Conservation (phyloP, 2,888 invertebrate species). For the Euspilapteryx auroguttella region DNA sequence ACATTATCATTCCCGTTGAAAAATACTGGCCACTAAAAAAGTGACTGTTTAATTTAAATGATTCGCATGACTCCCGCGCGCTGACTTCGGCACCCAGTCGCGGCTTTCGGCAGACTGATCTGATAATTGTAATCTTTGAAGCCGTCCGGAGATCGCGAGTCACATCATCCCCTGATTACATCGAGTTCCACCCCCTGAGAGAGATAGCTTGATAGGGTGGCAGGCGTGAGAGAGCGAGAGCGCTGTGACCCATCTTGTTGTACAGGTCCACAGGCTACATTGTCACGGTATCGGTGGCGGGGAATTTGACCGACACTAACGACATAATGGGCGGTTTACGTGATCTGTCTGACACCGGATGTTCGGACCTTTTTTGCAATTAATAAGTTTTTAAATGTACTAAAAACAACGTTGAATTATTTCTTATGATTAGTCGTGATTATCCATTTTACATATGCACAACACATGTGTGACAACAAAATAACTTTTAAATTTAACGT, state of each 20-base stretch:
- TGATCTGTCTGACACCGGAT: no score
- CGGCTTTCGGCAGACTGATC: slow-evolving; percentile 59
- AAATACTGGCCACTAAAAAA: slow-evolving; percentile 1
- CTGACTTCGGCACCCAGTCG: slow-evolving; percentile 47
- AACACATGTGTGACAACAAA: no score
- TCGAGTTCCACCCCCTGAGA: slow-evolving; percentile 52
- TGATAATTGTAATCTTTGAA: slow-evolving; percentile 60
- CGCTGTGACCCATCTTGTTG: slow-evolving; percentile 66
- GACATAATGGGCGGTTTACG: slow-evolving; percentile 1
- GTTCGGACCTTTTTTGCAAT: no score
- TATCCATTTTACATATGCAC: no score
- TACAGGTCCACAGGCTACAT: slow-evolving; percentile 59
- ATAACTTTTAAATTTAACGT: no score
- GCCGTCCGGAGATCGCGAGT: slow-evolving; percentile 56
- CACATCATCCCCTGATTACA: slow-evolving; percentile 62
- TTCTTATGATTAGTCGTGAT: no score
- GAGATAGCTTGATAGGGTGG: slow-evolving; percentile 17
- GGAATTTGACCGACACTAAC: slow-evolving; percentile 24
- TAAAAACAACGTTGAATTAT: no score
- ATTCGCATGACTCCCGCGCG: slow-evolving; percentile 12
- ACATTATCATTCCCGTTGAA: no score
- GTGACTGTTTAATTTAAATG: neutral
- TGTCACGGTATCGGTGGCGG: slow-evolving; percentile 46
- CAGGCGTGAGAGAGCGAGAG: slow-evolving; percentile 22
- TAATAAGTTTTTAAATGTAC: no score